Evolutionary conservation across 2,113 vertebrate species (phyloP), one percentile per base, ranked within the genome.

Genomic region (Microcebus jonahi): DNA sequence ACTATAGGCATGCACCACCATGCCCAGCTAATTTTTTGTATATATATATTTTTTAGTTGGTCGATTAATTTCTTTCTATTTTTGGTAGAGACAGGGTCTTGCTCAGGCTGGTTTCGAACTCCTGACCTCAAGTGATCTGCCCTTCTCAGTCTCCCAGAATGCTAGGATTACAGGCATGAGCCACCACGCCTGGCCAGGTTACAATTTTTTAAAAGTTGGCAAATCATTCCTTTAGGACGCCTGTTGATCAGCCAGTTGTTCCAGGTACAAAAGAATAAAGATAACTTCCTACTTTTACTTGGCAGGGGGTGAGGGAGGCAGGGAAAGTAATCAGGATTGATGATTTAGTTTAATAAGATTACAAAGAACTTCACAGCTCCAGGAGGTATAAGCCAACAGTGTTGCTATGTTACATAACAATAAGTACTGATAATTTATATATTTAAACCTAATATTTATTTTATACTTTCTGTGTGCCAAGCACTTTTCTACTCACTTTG

Each of bases 401-500:
- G 4, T 48, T 90, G 27, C 59, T 71, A 0, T 73, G 31, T 68
- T 48, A 76, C 25, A 57, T 81, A 68, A 87, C 45, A 36, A 90
- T 29, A 96, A 25, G 1, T 50, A 50, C 75, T 88, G 59, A 90
- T 73, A 48, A 83, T 79, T 81, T 88, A 36, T 31, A 31, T 93
- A 89, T 91, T 73, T 61, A 53, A 83, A 92, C 8, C 29, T 48
- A 48, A 36, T 80, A 65, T 88, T 95, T 79, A 59, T 84, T 93
- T 23, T 53, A 15, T 70, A 75, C 53, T 93, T 86, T 67, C 2
- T 50, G 5, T 53, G 15, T 68, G 45, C 48, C 45, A 81, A 34
- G 42, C 23, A 87, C 75, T 94, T 79, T 95, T 70, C 82, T 82
- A 65, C 97, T 75, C 29, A 57, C 10, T 89, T 59, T 39, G 23